Percentiles rank a stretch among this genome's conserved stretches.
Evolutionary conservation across 2,888 invertebrate species (phyloP).

Genomic region (Pedicia rivosa): DNA sequence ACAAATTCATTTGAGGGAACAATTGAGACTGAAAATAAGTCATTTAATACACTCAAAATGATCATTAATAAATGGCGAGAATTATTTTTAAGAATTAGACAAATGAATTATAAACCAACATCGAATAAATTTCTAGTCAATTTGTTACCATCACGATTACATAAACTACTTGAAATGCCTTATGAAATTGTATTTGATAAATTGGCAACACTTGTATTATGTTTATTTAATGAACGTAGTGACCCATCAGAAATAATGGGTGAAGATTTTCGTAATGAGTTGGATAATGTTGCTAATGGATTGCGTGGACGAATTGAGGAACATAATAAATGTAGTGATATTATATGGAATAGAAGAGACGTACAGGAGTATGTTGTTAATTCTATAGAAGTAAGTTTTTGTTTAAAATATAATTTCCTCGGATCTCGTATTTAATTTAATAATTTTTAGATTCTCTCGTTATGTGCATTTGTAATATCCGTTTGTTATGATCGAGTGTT

Average conservation of each 20-base stretch:
- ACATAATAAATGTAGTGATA: slow-evolving; percentile 28
- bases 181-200: slow-evolving; percentile 28
- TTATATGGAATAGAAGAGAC: slow-evolving; percentile 33
- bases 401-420: neutral
- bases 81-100: slow-evolving; percentile 22
- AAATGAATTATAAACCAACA: slow-evolving; percentile 22
- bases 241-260: slow-evolving; percentile 21
- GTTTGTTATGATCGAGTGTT: slow-evolving; percentile 23
- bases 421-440: slow-evolving; percentile 2
- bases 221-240: slow-evolving; percentile 23
- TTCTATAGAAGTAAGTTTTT: slow-evolving; percentile 39
- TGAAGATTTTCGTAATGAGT: slow-evolving; percentile 20
- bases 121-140: slow-evolving; percentile 30
- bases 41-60: slow-evolving; percentile 20
- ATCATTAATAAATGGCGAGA: slow-evolving; percentile 24
- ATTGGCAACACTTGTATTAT: slow-evolving; percentile 24
- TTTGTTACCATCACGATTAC: slow-evolving; percentile 27
- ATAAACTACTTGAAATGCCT: slow-evolving; percentile 24
- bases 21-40: slow-evolving; percentile 10
- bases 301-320: slow-evolving; percentile 25
- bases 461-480: slow-evolving; percentile 27
- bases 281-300: slow-evolving; percentile 19
- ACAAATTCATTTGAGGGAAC: neutral
- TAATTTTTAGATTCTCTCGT: slow-evolving; percentile 23
- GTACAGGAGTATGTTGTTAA: slow-evolving; percentile 39